phyloP scores from a whole-genome alignment of 2,797 vertebrate genomes.

The Sus cebifrons region DNA sequence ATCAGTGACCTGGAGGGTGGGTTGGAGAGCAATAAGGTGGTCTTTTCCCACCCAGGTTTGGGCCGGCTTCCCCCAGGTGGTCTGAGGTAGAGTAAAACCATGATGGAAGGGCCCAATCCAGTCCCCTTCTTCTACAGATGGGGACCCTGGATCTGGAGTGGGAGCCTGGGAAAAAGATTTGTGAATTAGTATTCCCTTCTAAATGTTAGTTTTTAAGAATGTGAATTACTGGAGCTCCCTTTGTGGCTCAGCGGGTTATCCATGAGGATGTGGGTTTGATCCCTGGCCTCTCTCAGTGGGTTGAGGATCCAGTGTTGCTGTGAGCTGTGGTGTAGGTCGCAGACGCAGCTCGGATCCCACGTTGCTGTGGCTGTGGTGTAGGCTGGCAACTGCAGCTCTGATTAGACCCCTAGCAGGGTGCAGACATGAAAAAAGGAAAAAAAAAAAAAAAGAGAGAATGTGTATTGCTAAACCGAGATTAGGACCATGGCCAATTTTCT shows the following conservation, averaged over 20 bases:
- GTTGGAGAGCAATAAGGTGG: fast-evolving
- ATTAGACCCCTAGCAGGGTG: too few relatives aligned
- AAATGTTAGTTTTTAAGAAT: constrained; percentile 24
- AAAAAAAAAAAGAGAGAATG: not conserved
- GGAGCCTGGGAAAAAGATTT: not conserved
- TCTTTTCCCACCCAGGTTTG: not conserved
- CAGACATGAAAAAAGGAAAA: too few relatives aligned
- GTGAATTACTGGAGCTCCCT: not conserved
- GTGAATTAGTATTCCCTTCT: not conserved
- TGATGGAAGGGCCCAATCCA: not conserved
- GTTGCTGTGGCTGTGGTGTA: too few relatives aligned
- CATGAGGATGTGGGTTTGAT: too few relatives aligned
- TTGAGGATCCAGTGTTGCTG: too few relatives aligned
- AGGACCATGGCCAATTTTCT: not conserved
- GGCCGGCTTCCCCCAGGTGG: not conserved
- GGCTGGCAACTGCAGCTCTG: too few relatives aligned
- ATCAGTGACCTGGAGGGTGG: not conserved
- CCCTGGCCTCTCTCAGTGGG: too few relatives aligned
- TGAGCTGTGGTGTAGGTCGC: too few relatives aligned
- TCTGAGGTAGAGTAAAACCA: not conserved
- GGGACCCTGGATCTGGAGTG: not conserved
- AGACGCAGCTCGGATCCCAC: too few relatives aligned
- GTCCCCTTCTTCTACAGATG: not conserved
- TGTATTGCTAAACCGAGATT: not conserved
- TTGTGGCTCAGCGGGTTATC: too few relatives aligned